Conservation (phyloP, 2,797 vertebrate species). For the Gymnoscopelus braueri region DNA sequence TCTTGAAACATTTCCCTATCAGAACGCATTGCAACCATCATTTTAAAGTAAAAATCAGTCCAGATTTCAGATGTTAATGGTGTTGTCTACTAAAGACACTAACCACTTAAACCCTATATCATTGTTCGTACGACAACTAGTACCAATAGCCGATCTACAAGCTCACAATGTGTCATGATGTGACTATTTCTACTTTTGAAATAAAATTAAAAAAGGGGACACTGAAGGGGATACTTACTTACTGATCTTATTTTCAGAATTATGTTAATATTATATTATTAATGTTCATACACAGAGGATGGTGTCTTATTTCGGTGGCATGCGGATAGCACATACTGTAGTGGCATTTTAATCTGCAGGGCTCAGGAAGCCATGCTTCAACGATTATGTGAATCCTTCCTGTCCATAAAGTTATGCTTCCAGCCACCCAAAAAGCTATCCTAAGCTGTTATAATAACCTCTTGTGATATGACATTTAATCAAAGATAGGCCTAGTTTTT, state of each 20-base stretch:
- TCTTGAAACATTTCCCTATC: constrained; percentile 40
- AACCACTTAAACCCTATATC: too few relatives aligned
- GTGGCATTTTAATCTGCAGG: constrained; percentile 12
- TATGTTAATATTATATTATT: constrained; percentile 1
- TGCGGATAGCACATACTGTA: not conserved
- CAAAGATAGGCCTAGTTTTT: not conserved
- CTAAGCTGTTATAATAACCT: not conserved
- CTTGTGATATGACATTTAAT: not conserved
- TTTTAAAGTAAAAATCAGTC: constrained; percentile 20
- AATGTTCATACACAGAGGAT: not conserved
- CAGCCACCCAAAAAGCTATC: too few relatives aligned
- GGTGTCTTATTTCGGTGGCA: not conserved
- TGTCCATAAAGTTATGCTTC: not conserved
- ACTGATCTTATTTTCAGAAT: not conserved
- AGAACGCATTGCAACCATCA: constrained; percentile 18
- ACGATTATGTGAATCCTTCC: not conserved
- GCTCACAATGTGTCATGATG: not conserved
- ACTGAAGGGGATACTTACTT: not conserved
- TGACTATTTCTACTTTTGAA: too few relatives aligned
- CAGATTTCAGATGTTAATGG: constrained; percentile 26
- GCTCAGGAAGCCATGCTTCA: not conserved
- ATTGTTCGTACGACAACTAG: too few relatives aligned
- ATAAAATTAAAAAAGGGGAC: too few relatives aligned
- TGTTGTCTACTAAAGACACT: not conserved
- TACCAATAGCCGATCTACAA: too few relatives aligned